Evolutionary conservation across 2,797 vertebrate species (phyloP).

Genomic region (Clarias platycephalus): DNA sequence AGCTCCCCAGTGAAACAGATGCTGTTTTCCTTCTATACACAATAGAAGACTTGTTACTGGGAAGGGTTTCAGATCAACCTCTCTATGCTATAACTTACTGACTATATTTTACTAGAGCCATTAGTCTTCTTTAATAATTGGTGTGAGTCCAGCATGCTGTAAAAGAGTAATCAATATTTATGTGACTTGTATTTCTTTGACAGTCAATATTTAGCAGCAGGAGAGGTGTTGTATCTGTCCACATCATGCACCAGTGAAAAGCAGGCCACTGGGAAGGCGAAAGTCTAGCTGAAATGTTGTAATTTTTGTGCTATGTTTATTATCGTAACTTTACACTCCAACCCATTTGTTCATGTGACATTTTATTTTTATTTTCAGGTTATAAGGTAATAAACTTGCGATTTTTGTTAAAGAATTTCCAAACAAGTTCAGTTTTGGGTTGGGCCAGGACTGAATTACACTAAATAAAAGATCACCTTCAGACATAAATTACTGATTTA

Average conservation of each 20-base stretch:
- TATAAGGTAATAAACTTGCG: neutral
- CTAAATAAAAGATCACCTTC: neutral
- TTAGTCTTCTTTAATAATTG: slow-evolving; percentile 52
- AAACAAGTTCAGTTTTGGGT: neutral
- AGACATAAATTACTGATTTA: neutral
- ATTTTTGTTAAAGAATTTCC: neutral
- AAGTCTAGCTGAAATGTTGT: neutral
- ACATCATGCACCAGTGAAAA: neutral
- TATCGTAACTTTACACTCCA: neutral
- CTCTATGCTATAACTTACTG: slow-evolving; percentile 20
- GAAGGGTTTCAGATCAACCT: slow-evolving; percentile 23
- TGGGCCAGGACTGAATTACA: neutral
- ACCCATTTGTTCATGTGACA: slow-evolving; percentile 1
- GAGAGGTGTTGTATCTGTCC: slow-evolving; percentile 15
- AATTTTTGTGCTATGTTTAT: neutral
- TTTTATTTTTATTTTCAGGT: neutral
- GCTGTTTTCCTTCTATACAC: neutral
- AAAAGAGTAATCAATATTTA: slow-evolving; percentile 55
- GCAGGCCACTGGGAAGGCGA: neutral
- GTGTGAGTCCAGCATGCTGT: slow-evolving; percentile 41
- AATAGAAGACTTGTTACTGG: neutral
- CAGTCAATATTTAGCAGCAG: slow-evolving; percentile 40
- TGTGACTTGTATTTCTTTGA: slow-evolving; percentile 47
- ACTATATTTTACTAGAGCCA: slow-evolving; percentile 33
- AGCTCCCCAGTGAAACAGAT: neutral